These are phyloP conservation scores for Cinara cedri DNA, from an alignment of 2,888 invertebrate genomes.

Conservation along the genomic window DNA sequence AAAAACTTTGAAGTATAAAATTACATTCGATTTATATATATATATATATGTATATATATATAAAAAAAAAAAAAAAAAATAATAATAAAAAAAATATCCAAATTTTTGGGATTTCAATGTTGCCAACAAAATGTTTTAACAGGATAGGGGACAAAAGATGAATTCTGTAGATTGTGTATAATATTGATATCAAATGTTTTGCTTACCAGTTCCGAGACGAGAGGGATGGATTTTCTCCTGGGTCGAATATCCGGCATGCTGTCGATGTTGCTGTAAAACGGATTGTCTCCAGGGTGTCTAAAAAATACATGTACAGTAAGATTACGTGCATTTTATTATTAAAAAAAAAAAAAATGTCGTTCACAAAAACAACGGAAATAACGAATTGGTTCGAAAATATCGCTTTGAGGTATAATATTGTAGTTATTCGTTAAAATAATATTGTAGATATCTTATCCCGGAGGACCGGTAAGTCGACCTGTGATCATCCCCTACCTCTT, in stretches of 20 bases:
- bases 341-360: not conserved
- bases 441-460: too few species aligned
- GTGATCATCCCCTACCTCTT: too few species aligned
- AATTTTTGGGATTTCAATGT: slow-evolving; percentile 14
- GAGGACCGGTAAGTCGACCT: too few species aligned
- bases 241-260: slow-evolving; percentile 99
- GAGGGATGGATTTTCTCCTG: slow-evolving; percentile 93
- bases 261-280: slow-evolving; percentile 99
- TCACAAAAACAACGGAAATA: too few species aligned
- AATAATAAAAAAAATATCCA: not conserved
- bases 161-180: not conserved
- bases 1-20: not conserved
- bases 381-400: too few species aligned
- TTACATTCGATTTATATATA: not conserved
- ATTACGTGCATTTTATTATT: slow-evolving; percentile 22
- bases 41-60: too few species aligned
- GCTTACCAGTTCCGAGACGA: slow-evolving; percentile 99
- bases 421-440: not conserved
- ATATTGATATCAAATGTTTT: slow-evolving; percentile 50
- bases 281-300: slow-evolving; percentile 90
- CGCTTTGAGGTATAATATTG: not conserved
- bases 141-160: not conserved
- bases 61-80: slow-evolving; percentile 5
- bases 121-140: not conserved
- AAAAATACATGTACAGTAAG: slow-evolving; percentile 8